These are phyloP conservation scores for Synodontis membranacea DNA, from an alignment of 2,113 vertebrate species.

Conservation along the genomic window DNA sequence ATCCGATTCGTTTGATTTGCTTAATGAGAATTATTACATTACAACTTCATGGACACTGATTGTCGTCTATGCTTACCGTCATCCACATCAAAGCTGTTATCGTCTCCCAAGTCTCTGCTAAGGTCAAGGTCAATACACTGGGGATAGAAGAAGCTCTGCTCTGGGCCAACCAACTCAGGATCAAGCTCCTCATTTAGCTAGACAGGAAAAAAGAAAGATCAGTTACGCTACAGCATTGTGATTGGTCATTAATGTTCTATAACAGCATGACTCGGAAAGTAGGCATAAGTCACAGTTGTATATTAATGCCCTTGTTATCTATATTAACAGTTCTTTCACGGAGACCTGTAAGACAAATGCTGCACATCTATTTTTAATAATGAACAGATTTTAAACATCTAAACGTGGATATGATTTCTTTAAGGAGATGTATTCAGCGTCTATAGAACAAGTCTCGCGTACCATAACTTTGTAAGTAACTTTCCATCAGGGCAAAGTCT, in stretches of 20 bases:
- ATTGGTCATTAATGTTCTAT: neutral
- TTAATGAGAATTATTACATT: neutral
- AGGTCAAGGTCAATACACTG: slow-evolving; percentile 79
- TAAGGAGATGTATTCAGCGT: neutral
- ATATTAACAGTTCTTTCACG: neutral
- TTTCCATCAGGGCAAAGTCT: neutral
- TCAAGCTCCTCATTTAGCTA: slow-evolving; percentile 76
- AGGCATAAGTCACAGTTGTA: neutral
- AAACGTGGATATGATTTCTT: neutral
- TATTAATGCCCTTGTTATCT: neutral
- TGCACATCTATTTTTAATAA: neutral
- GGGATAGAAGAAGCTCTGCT: slow-evolving; percentile 80
- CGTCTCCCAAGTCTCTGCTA: slow-evolving; percentile 74
- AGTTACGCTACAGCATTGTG: neutral
- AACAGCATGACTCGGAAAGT: neutral
- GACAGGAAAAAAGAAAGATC: neutral
- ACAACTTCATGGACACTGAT: neutral
- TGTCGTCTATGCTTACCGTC: slow-evolving; percentile 70
- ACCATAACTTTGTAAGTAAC: neutral
- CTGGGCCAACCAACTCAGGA: slow-evolving; percentile 76
- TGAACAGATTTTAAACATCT: neutral
- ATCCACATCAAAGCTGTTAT: slow-evolving; percentile 78
- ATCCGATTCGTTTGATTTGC: neutral
- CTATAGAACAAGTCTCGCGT: neutral
- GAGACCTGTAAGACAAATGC: neutral